Evolutionary conservation across 2,113 vertebrate species (phyloP), one percentile per base, ranked within the genome.

Genomic region (Bufo bufo): DNA sequence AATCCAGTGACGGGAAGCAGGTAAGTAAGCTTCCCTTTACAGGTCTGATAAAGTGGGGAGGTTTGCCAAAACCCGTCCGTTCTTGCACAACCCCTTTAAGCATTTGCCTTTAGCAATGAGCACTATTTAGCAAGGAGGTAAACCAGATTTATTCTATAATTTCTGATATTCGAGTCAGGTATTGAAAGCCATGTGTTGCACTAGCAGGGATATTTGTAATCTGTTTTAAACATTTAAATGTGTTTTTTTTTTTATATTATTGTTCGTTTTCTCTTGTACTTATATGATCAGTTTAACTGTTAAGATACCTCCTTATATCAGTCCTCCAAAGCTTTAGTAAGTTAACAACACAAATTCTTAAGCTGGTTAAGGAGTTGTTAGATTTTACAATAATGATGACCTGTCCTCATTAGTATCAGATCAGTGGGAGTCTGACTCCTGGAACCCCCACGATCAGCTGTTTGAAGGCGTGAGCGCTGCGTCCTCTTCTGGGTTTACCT

Each of bases 41-140:
- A 33, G 33, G 33, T 33, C 33, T 33, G 33, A 33, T 33, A 1
- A 33, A 33, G 33, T 33, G 33, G 33, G 33, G 33, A 33, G 33
- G 33, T 33, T 33, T 33, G 33, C 33, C 33, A 33, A 33, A 33
- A 33, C 33, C 33, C 33, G 33, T 33, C 33, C 33, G 33, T 33
- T 33, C 33, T 33, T 33, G 33, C 33, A 33, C 33, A 33, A 33
- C 9, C 9, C 54, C n/a, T 59, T 10, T 33, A 75, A 59, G 56
- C 20, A 4, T 17, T 89, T 94, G 86, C 92, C 58, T 58, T 87
- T 16, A 84, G 85, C 81, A 89, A 78, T 91, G 3, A 79, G 63
- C 23, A 82, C 47, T 85, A 85, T 80, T 89, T 85, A 92, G 84
- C 85, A 82, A 89, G 88, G 59, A 74, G 61, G 33, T 52, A 12